phyloP scores from a whole-genome alignment of 2,113 vertebrate species.

The Leuciscus idus region DNA sequence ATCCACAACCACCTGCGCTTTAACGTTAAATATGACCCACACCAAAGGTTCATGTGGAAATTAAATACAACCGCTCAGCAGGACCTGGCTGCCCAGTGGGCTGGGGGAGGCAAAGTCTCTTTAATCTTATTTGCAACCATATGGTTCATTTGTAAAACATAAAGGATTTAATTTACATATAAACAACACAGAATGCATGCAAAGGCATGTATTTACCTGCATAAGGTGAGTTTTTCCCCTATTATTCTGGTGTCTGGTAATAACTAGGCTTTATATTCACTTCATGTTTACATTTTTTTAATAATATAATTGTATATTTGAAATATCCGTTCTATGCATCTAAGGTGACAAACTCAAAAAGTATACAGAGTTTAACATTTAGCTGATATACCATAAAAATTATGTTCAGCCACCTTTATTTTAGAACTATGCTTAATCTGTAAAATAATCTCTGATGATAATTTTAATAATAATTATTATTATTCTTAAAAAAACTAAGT shows the following conservation, averaged over 20 bases:
- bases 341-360: not conserved
- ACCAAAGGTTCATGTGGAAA: not conserved
- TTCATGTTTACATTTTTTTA: not conserved
- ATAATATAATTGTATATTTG: not conserved
- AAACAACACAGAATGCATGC: slow-evolving; percentile 10
- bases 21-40: not conserved
- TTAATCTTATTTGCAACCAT: slow-evolving; percentile 5
- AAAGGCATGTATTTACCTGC: not conserved
- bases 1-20: not conserved
- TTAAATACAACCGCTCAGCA: not conserved
- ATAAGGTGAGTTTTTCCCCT: not conserved
- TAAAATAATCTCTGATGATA: not conserved
- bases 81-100: not conserved
- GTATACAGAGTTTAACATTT: not conserved
- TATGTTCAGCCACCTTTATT: not conserved
- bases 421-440: not conserved
- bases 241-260: not conserved
- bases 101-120: slow-evolving; percentile 55
- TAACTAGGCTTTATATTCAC: not conserved
- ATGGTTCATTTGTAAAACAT: not conserved
- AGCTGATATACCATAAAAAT: not conserved
- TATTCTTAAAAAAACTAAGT: not conserved
- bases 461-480: not conserved
- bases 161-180: slow-evolving; percentile 5
- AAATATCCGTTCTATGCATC: not conserved